Percentiles rank a stretch among this genome's conserved stretches.
These are phyloP conservation scores for Phaethornis superciliosus DNA, from an alignment of 2,113 vertebrate species.

Conservation along the genomic window DNA sequence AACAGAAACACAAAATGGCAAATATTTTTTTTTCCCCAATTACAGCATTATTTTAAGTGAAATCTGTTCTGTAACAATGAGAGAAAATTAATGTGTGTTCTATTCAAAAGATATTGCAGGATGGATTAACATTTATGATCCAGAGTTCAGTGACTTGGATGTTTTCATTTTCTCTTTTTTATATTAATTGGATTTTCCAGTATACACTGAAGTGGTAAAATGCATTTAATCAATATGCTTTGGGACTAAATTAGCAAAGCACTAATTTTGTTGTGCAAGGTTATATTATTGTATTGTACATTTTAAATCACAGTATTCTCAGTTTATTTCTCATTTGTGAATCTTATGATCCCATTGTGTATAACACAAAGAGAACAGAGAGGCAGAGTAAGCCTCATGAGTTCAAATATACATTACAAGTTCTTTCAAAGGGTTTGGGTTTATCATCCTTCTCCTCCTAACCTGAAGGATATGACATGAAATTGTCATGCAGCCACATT, in stretches of 20 bases:
- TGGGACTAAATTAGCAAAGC: conserved; percentile 73
- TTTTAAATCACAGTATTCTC: conserved; percentile 70
- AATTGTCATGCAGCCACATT: neutral
- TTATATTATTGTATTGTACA: conserved; percentile 65
- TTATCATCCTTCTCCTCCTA: conserved; percentile 41
- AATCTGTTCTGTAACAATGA: conserved; percentile 73
- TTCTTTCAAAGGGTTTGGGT: neutral
- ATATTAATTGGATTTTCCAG: conserved; percentile 75
- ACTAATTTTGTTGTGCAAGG: conserved; percentile 71
- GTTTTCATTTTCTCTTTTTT: conserved; percentile 64
- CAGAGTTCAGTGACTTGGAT: conserved; percentile 64
- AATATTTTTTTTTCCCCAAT: neutral
- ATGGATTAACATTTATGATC: conserved; percentile 71
- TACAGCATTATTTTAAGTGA: conserved; percentile 60
- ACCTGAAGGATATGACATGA: neutral
- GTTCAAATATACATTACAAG: conserved; percentile 19
- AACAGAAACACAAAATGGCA: conserved; percentile 56
- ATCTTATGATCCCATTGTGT: conserved; percentile 60
- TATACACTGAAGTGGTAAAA: conserved; percentile 68
- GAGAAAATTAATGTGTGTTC: conserved; percentile 62
- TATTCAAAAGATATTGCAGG: conserved; percentile 54
- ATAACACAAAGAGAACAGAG: conserved; percentile 58
- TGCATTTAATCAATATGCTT: conserved; percentile 74
- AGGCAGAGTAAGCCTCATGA: conserved; percentile 4
- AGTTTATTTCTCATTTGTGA: conserved; percentile 61